These are phyloP conservation scores for Strigamia crassipes DNA, from an alignment of 2,888 invertebrate species.

Conservation along the genomic window DNA sequence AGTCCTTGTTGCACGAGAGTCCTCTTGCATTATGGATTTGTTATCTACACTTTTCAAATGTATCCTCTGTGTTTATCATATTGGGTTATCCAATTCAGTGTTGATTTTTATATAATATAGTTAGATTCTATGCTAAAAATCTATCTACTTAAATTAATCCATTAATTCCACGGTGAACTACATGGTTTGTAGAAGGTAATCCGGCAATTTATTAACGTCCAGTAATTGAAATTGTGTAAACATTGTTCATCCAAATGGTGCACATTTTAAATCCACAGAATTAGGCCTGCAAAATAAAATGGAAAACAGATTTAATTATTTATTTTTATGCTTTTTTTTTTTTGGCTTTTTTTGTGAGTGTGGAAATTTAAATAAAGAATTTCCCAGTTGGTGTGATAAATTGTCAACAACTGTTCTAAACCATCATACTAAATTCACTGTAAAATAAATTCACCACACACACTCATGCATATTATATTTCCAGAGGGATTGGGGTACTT, in stretches of 20 bases:
- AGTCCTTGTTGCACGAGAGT: neutral
- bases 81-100: neutral
- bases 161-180: neutral
- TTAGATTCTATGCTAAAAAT: conserved; percentile 8
- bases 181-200: conserved; percentile 14
- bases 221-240: conserved; percentile 14
- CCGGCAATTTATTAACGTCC: conserved; percentile 4
- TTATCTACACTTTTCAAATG: neutral
- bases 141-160: conserved; percentile 18
- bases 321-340: neutral
- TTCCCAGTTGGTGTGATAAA: neutral
- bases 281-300: neutral
- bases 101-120: neutral
- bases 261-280: neutral
- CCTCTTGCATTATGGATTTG: neutral
- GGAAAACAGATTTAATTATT: neutral
- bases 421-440: neutral
- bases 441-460: neutral
- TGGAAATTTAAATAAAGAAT: neutral
- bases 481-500: neutral
- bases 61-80: neutral
- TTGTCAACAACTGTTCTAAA: neutral
- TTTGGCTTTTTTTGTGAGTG: neutral
- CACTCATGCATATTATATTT: neutral
- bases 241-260: neutral